These are phyloP conservation scores for Megaceryle alcyon DNA, from an alignment of 2,797 vertebrate genomes.

Conservation along the genomic window DNA sequence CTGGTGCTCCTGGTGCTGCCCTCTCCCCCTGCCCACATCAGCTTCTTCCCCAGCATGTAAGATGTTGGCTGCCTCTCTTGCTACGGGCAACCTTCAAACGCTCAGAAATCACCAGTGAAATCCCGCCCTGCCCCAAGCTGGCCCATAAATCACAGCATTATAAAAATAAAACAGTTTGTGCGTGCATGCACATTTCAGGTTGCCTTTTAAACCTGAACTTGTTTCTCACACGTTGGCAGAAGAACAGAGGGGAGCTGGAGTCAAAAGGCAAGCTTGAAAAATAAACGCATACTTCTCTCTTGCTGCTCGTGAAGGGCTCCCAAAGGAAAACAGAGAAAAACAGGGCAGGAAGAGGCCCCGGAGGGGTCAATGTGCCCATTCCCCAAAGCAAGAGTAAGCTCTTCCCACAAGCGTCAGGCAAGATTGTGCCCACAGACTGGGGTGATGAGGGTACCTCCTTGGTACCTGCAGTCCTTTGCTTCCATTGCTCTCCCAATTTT, in stretches of 20 bases:
- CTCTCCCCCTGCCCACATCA: background rate
- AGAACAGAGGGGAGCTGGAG: slow-evolving; percentile 68
- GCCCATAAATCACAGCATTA: slow-evolving; percentile 61
- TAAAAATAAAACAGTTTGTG: slow-evolving; percentile 68
- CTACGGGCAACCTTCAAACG: slow-evolving; percentile 27
- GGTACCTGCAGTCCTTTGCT: background rate
- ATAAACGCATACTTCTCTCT: slow-evolving; percentile 69
- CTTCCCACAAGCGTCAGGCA: background rate
- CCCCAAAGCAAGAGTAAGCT: background rate
- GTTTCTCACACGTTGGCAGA: slow-evolving; percentile 68
- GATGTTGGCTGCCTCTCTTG: background rate
- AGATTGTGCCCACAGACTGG: background rate
- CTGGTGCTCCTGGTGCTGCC: background rate
- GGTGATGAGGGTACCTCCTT: accelerated
- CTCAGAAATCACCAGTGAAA: slow-evolving; percentile 48
- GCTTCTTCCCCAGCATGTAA: background rate
- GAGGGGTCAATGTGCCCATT: background rate
- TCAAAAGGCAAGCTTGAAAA: slow-evolving; percentile 71
- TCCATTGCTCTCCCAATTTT: background rate
- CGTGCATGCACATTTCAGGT: slow-evolving; percentile 71
- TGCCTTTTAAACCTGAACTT: slow-evolving; percentile 74
- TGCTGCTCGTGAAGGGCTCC: slow-evolving; percentile 44
- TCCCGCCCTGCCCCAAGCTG: slow-evolving; percentile 16
- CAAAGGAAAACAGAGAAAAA: slow-evolving; percentile 54
- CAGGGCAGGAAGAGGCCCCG: slow-evolving; percentile 54